Evolutionary conservation across 2,888 invertebrate genomes (phyloP), one percentile per base, ranked within the genome.

Genomic region (Seladonia tumulorum): DNA sequence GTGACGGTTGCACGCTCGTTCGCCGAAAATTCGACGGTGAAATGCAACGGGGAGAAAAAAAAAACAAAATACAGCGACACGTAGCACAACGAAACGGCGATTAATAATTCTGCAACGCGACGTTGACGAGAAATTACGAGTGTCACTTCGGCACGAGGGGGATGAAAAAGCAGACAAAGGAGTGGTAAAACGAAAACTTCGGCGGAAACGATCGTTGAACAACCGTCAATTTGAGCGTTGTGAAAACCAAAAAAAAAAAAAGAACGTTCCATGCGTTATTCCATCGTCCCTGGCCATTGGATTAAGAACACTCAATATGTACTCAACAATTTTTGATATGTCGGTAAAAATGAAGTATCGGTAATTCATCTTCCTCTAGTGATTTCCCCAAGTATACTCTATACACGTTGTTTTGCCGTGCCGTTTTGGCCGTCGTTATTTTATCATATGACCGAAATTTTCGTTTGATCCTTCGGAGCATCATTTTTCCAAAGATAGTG

Each of bases 21-120:
- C 60, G 79, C 39, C 74, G 73, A 88, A 85, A 88, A 84, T 84
- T 80, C 77, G 76, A 71, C 71, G 47, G 72, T 25, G 76, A 74
- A 82, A 85, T 25, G 70, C 49, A 45, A 82, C 76, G 88, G 63
- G 10, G 39, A 42, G 73, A 70, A 82, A 82, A 45, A 57, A 75
- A 87, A 57, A 12, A 49, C 49, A 75, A 70, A 80, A 81, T 68
- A 47, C 71, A 47, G 22, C 18, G 39, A 77, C 45, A 66, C 53
- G 82, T 79, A 81, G 81, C 82, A 77, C 79, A 77, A 73, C 72
- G 79, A 85, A 81, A 82, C 81, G 86, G 81, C 86, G 88, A 92
- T 88, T 90, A 90, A 90, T 91, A 90, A 90, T 90, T 90, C 91
- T 70, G 75, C 70, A 63, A 79, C 80, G 79, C 79, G 77, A 60